phyloP scores from a whole-genome alignment of 1,140 invertebrate genomes.

The Triops longicaudatus region DNA sequence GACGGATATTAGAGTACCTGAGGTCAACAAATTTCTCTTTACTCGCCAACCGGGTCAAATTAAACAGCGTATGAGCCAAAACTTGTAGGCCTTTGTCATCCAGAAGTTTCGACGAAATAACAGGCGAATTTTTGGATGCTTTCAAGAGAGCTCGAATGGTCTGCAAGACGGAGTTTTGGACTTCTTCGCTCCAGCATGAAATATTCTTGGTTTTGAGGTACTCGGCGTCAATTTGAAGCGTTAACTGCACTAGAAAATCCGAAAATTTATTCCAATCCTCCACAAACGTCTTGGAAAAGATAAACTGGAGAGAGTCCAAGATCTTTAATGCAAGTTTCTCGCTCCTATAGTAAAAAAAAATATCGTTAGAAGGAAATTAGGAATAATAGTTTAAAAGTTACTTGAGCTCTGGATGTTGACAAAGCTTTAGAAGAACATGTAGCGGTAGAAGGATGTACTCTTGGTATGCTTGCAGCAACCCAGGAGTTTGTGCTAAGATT shows the following conservation, averaged over 20 bases:
- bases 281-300: not conserved
- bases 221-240: not conserved
- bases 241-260: not conserved
- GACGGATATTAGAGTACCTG: not conserved
- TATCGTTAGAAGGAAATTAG: not conserved
- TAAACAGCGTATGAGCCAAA: not conserved
- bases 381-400: not conserved
- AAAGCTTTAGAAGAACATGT: not conserved
- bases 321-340: not conserved
- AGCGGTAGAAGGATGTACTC: not conserved
- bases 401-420: not conserved
- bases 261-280: constrained; percentile 4
- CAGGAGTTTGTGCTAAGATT: not conserved
- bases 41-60: not conserved
- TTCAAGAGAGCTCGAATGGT: not conserved
- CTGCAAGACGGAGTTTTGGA: not conserved
- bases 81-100: not conserved
- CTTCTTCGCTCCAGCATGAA: not conserved
- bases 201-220: not conserved
- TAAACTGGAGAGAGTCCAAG: not conserved
- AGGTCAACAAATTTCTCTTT: not conserved
- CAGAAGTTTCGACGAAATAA: not conserved
- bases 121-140: not conserved
- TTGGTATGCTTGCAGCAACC: not conserved
- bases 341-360: not conserved